phyloP scores from a whole-genome alignment of 2,888 invertebrate species.

The Rhamnusium bicolor region DNA sequence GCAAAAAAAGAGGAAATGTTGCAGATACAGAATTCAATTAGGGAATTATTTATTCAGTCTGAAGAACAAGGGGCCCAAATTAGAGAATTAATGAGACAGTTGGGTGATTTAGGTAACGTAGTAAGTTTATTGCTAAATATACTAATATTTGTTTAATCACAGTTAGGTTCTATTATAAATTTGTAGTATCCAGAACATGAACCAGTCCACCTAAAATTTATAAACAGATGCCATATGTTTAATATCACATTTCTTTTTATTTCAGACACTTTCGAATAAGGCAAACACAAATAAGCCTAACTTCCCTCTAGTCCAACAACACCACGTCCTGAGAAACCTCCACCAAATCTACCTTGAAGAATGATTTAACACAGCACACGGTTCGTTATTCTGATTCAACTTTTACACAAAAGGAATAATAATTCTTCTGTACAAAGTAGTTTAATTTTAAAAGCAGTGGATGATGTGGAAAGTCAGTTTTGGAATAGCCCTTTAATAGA shows the following conservation, averaged over 20 bases:
- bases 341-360: neutral
- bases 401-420: neutral
- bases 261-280: slow-evolving; percentile 12
- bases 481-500: slow-evolving; percentile 53
- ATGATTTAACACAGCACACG: neutral
- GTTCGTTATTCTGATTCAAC: neutral
- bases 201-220: too few relatives aligned
- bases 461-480: slow-evolving; percentile 62
- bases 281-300: neutral
- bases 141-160: too few relatives aligned
- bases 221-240: too few relatives aligned
- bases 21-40: slow-evolving; percentile 78
- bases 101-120: slow-evolving; percentile 73
- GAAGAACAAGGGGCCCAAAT: slow-evolving; percentile 87
- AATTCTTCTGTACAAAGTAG: slow-evolving; percentile 31
- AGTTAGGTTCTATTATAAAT: too few relatives aligned
- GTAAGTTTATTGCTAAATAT: too few relatives aligned
- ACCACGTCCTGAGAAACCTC: neutral
- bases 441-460: slow-evolving; percentile 59
- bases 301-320: neutral
- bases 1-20: slow-evolving; percentile 78
- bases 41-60: slow-evolving; percentile 81
- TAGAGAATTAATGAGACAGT: slow-evolving; percentile 79
- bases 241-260: neutral
- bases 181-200: too few relatives aligned